Conservation (phyloP, 2,113 vertebrate species). For the Gracilinanus agilis region DNA sequence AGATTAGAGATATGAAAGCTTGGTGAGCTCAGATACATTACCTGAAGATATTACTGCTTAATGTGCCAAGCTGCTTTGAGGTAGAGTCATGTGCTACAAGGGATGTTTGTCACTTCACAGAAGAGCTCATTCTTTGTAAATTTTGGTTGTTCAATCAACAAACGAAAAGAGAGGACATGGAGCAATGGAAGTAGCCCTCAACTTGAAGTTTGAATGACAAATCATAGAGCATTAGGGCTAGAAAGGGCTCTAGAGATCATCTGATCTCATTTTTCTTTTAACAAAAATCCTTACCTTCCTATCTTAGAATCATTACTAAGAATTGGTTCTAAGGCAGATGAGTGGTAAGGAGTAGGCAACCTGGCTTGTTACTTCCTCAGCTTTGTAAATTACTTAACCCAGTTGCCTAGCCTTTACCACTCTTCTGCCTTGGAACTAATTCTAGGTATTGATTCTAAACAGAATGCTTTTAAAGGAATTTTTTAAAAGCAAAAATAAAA, state of each 20-base stretch:
- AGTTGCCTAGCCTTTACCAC: no score
- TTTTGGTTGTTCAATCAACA: neutral
- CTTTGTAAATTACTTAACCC: no score
- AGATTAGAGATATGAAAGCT: neutral
- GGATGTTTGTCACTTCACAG: neutral
- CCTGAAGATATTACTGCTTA: neutral
- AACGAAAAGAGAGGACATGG: neutral
- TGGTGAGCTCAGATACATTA: neutral
- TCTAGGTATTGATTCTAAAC: no score
- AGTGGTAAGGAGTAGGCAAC: no score
- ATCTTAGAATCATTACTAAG: no score
- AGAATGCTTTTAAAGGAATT: neutral
- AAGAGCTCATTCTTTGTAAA: neutral
- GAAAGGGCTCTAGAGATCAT: neutral
- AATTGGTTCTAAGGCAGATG: no score
- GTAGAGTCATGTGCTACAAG: neutral
- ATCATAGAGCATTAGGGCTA: neutral
- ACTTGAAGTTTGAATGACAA: neutral
- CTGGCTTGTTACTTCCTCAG: no score
- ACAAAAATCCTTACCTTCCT: no score
- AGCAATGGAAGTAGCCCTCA: neutral
- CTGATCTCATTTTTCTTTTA: neutral
- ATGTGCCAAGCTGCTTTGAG: neutral
- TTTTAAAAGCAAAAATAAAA: constrained; percentile 29
- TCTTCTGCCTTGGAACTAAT: no score